Evolutionary conservation across 2,888 invertebrate species (phyloP), one percentile per base, ranked within the genome.

Genomic region (Amiota communis): DNA sequence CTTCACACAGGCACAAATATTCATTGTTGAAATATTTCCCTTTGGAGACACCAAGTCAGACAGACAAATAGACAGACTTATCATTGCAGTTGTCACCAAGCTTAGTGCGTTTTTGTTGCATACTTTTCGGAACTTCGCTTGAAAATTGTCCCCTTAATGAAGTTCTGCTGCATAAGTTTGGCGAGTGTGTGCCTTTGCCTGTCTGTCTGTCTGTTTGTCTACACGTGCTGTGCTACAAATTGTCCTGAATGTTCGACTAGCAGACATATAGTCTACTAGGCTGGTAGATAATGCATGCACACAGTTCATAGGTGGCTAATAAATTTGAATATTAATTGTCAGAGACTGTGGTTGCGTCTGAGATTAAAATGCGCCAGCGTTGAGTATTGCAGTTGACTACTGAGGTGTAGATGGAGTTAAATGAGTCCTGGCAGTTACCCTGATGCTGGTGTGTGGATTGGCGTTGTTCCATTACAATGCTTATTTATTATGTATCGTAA

Each of bases 221-320:
- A 68, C 56, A 63, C 63, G 63, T 63, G 63, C 23, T 23, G 20
- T 63, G 20, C 63, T 36, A 9, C 23, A 36, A 47, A 73, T 74
- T 56, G 70, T n/a, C 13, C 70, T 68, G 74, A 36, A 36, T 36
- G 36, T 36, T 36, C 36, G 72, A 70, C 70, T 63, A 75, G 76
- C 79, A 82, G 77, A 77, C 81, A 75, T 67, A 53, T 68, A 11
- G 72, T 68, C 13, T 4, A 51, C 56, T 13, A 20, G 59, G 17
- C 53, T 68, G 17, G 86, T 86, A 81, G 84, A 87, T 87, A 87
- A 87, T 87, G 87, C 87, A 87, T 88, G 86, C 87, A 85, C 83
- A 83, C 81, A 80, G 88, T 85, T 87, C 87, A 87, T 82, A 87
- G 86, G 87, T 88, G 87, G 84, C 87, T 88, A 88, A 87, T 87